Base-by-base conservation (phyloP, 2,113 vertebrate genomes). In the Sebastes fasciatus region DNA sequence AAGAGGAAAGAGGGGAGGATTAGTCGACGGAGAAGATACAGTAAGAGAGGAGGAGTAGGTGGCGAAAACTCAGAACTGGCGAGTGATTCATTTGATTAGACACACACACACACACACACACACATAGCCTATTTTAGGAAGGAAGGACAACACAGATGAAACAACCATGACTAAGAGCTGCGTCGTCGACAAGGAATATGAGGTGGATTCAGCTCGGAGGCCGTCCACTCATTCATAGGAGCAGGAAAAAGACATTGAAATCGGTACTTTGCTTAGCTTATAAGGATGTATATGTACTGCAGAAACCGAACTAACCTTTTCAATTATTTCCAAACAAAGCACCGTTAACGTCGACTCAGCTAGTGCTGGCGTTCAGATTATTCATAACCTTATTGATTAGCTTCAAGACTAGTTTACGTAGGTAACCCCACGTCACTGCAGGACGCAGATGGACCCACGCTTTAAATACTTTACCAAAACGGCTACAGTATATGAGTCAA, bases 51-150 rank as follows among this genome's bases (percentile, higher is more conserved):
- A 77, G 34, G 49, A 60, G 64, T 19, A 43, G 58, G 77, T 19
- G 65, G 81, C 19, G 48, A 57, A 66, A 55, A 51, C 14, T 23
- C 34, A 34, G 23, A 72, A 49, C 4, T 42, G 46, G 67, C 0
- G 4, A 62, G 77, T 88, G 84, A 91, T 13, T 83, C 82, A 78
- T 69, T 67, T 52, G 51, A 61, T 79, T 26, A 1, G n/a, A 85
- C 79, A 61, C 55, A 68, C 19, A 55, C 11, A 76, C 13, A 62
- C 55, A 68, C 19, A 85, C 79, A 61, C 55, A 68, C 19, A 55
- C 11, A 76, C 13, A 62, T 58, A 60, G 34, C 34, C 3, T 75
- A 83, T 73, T 63, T 82, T 68, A 64, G 52, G 55, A 80, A 58
- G 48, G 26, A 74, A 64, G 23, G 11, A 40, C 57, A 16, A 69